Evolutionary conservation across 1,140 invertebrate species (phyloP).

Genomic region (Drosophila athabasca): DNA sequence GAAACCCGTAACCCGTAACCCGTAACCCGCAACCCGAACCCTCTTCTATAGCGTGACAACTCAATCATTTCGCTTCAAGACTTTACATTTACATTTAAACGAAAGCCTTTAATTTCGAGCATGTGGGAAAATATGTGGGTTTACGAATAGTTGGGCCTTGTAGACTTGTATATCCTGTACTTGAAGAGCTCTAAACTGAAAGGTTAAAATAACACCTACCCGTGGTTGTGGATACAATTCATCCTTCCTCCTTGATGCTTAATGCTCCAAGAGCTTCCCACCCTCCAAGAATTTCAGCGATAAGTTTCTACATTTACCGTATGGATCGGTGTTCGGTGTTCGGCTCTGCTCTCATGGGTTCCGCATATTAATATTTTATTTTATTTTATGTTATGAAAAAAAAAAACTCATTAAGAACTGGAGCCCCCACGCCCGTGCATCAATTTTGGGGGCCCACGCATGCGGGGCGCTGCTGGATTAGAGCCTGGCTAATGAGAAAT

Average conservation of each 20-base stretch:
- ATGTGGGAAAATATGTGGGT: too few relatives aligned
- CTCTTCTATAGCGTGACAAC: constrained; percentile 43
- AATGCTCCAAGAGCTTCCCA: too few relatives aligned
- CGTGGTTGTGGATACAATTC: background rate
- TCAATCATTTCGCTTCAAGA: constrained; percentile 36
- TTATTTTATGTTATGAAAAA: too few relatives aligned
- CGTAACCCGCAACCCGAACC: background rate
- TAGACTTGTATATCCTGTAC: too few relatives aligned
- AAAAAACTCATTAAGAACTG: constrained; percentile 44
- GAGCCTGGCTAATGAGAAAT: constrained; percentile 44
- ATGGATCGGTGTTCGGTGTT: background rate
- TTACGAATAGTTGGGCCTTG: too few relatives aligned
- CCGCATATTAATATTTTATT: constrained; percentile 39
- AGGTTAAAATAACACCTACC: too few relatives aligned
- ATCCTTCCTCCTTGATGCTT: too few relatives aligned
- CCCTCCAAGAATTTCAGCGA: background rate
- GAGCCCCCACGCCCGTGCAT: constrained; percentile 5
- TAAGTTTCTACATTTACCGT: constrained; percentile 16
- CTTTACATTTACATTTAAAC: constrained; percentile 29
- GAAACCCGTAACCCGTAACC: background rate
- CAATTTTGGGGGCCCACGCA: constrained; percentile 23
- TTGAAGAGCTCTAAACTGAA: too few relatives aligned
- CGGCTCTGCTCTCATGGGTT: background rate
- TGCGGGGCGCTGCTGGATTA: constrained; percentile 17
- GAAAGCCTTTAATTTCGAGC: constrained; percentile 35